Evolutionary conservation across 2,113 vertebrate genomes (phyloP).

Genomic region (Sorex araneus): DNA sequence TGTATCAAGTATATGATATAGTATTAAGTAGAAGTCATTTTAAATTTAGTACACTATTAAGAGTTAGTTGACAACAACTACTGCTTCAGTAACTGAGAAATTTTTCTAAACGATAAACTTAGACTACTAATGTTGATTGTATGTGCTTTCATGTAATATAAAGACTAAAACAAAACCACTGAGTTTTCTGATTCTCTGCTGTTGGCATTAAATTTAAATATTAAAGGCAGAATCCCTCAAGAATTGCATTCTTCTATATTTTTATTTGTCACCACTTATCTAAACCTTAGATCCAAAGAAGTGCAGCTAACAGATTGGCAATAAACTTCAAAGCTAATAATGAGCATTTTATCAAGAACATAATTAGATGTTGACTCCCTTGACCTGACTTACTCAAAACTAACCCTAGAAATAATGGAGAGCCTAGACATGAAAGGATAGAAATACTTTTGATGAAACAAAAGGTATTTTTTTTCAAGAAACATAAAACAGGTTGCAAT

Average conservation of each 20-base stretch:
- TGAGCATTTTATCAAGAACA: conserved; percentile 40
- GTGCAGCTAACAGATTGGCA: conserved; percentile 60
- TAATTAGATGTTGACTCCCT: conserved; percentile 68
- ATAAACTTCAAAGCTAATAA: conserved; percentile 70
- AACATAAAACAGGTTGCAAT: conserved; percentile 68
- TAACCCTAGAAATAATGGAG: conserved; percentile 43
- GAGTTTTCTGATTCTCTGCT: conserved; percentile 51
- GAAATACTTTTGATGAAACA: conserved; percentile 59
- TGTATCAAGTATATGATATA: background rate
- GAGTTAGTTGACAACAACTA: background rate
- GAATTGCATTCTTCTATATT: conserved; percentile 43
- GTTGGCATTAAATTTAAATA: conserved; percentile 60
- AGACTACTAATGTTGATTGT: background rate
- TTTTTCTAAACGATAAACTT: conserved; percentile 16
- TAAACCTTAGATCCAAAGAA: conserved; percentile 68
- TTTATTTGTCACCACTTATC: conserved; percentile 71
- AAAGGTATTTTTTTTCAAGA: conserved; percentile 27
- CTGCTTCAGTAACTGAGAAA: conserved; percentile 4
- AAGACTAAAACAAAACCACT: conserved; percentile 56
- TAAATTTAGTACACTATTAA: background rate
- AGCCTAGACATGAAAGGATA: conserved; percentile 65
- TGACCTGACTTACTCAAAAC: conserved; percentile 65
- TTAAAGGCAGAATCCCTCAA: conserved; percentile 53
- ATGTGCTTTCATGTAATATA: conserved; percentile 23
- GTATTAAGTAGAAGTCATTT: background rate